Evolutionary conservation across 2,797 vertebrate species (phyloP), one percentile per base, ranked within the genome.

Genomic region (Echiichthys vipera): DNA sequence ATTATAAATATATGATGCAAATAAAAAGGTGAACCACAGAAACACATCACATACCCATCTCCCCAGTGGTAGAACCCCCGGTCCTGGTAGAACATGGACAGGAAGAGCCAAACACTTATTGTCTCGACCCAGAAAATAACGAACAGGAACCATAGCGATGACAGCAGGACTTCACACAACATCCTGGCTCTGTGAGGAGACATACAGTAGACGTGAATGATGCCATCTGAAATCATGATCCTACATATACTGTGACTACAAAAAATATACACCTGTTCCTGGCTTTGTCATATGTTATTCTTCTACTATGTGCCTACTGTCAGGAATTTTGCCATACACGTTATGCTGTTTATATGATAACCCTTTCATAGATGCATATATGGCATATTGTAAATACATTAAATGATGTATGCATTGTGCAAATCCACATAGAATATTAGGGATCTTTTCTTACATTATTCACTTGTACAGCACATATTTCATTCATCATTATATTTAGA

Each of bases 71-170:
- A 93, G 71, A 95, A 90, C 0, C 81, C 86, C 17, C 89, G 57
- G 78, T 95, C 93, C 89, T 95, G 95, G 83, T 94, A 95, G 78
- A 95, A 94, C 83, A 94, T 93, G 71, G 94, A 95, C 54, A 96
- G 88, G 74, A 95, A 95, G 45, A 96, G 86, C 95, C 95, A 96
- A 14, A 95, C 90, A 37, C 94, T 94, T 82, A 95, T 94, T 15
- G 94, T 95, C 86, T 96, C 95, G 68, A 95, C 90, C 95, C 95
- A 96, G 88, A 95, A 96, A 80, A 96, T 94, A 39, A 96, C 92
- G 77, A 95, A 95, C 57, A 96, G 85, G 83, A 96, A 93, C 95
- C 95, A 95, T 40, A 96, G 72, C 0, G 94, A 95, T 8, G 95
- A 95, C 45, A 96, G 90, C 54, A 96, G 87, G 68, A 95, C 92